Base-by-base conservation (phyloP, 2,888 invertebrate genomes). In the Lasioglossum leucozonium region DNA sequence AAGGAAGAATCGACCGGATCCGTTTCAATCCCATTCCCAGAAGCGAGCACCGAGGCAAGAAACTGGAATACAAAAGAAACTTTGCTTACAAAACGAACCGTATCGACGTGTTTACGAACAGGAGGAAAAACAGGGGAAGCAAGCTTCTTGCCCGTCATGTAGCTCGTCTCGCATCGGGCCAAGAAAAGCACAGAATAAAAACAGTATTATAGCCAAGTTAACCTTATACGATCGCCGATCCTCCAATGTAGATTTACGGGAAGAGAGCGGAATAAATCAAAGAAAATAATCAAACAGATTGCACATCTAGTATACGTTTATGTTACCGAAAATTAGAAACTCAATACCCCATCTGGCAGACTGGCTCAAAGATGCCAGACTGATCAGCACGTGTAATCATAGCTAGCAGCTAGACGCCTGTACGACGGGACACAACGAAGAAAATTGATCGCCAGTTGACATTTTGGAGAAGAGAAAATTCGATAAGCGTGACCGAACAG, bases 51-150 rank as follows among this genome's bases (percentile, higher is more conserved):
- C 73, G 16, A 37, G 72, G 44, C 16, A 47, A 81, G 72, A 1
- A 75, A 76, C 34, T 47, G 55, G 67, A 78, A 72, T 16, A 67
- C 75, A 72, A 83, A 37, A 30, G 81, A 81, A 77, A 76, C 78
- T 72, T 74, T 47, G 42, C 81, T 62, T 40, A 55, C 58, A 62
- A 72, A n/a, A 65, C 78, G 40, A 55, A 65, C 51, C 65, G 76
- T 71, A 71, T 77, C 51, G 71, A n/a, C 76, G 72, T 83, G 74
- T 86, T 82, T 84, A 84, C 79, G 75, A 42, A 81, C 65, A 51
- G 58, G 58, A 37, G n/a, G 62, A 42, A 30, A 40, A 16, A 18
- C 44, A 71, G 73, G 55, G 71, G 42, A 77, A 85, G 83, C 77
- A 72, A 22, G 47, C 58, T 26, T 44, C 44, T 58, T 30, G 30